Percentiles rank a stretch among this genome's conserved stretches.
phyloP scores from a whole-genome alignment of 37 sponge, comb jelly and placozoan genomes.

The Dysidea cf. avara region DNA sequence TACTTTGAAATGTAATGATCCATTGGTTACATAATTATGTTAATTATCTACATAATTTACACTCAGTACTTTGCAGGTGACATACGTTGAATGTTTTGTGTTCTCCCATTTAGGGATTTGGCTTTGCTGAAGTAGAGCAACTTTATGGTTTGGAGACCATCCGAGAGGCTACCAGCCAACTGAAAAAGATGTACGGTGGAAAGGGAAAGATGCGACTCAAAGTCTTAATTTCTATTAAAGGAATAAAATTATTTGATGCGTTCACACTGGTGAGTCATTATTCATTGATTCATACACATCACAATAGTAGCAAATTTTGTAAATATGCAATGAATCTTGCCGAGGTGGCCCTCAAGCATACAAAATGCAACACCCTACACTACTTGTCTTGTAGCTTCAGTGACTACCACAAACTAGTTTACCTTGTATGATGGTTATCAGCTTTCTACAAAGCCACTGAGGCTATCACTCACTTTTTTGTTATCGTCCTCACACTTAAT shows the following conservation, averaged over 20 bases:
- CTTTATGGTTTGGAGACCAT: constrained; percentile 82
- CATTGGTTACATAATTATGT: neutral
- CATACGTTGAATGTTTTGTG: neutral
- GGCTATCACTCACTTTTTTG: no score
- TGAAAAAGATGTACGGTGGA: constrained; percentile 78
- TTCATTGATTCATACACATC: no score
- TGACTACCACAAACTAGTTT: neutral
- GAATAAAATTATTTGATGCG: constrained; percentile 74
- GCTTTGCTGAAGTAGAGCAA: constrained; percentile 86
- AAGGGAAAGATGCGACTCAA: constrained; percentile 80
- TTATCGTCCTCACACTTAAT: no score
- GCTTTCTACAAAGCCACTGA: no score
- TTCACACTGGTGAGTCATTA: constrained; percentile 64
- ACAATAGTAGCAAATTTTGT: no score
- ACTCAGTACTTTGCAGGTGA: neutral
- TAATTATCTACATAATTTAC: neutral
- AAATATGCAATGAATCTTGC: no score
- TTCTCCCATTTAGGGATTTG: constrained; percentile 68
- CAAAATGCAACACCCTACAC: no score
- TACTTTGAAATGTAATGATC: neutral
- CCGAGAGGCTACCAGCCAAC: constrained; percentile 65
- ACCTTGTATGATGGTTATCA: no score
- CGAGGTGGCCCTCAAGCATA: no score
- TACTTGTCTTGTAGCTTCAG: neutral
- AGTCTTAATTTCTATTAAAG: constrained; percentile 81